Evolutionary conservation across 2,797 vertebrate genomes (phyloP), one percentile per base, ranked within the genome.

Genomic region (Tapirus indicus): DNA sequence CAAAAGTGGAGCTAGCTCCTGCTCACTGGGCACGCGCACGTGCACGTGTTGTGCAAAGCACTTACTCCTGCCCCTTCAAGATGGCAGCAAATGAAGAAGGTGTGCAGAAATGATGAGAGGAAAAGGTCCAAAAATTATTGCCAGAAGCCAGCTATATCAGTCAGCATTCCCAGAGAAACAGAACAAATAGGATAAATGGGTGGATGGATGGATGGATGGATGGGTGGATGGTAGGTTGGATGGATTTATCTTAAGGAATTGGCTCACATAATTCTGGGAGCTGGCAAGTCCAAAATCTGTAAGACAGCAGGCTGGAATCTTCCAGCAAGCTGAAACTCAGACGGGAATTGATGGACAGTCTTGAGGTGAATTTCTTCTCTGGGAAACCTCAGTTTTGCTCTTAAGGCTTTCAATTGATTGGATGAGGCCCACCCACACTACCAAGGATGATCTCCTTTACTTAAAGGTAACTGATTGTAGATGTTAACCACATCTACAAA

Each of bases 1-100:
- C 9, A 11, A 4, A 32, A 38, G 79, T 1, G 1, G 1, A 69
- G 77, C 16, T 11, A 18, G 60, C n/a, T 23, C 0, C 44, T 5
- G 25, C 72, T 49, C 4, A 7, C 47, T 3, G 9, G 6, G 35
- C 54, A 23, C 4, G 14, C 25, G 27, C n/a, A 23, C 0, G 0
- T 4, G 13, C 29, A 6, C 6, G 4, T 38, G 25, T 6, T 25
- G 13, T 20, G 64, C 47, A 38, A 69, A 20, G n/a, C 21, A 9
- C 25, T 47, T 44, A n/a, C 71, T 68, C 47, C 47, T 29, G 13
- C 23, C 56, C 23, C 18, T 47, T 78, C 29, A 12, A 83, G 85
- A 66, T 29, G 62, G 92, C 1, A 4, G n/a, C 38, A 18, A 29
- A 25, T 29, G 44, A 92, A 68, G 72, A 79, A 44, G 18, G 62